Evolutionary conservation across 2,888 invertebrate genomes (phyloP), one percentile per base, ranked within the genome.

Genomic region (Drosophila rellima): DNA sequence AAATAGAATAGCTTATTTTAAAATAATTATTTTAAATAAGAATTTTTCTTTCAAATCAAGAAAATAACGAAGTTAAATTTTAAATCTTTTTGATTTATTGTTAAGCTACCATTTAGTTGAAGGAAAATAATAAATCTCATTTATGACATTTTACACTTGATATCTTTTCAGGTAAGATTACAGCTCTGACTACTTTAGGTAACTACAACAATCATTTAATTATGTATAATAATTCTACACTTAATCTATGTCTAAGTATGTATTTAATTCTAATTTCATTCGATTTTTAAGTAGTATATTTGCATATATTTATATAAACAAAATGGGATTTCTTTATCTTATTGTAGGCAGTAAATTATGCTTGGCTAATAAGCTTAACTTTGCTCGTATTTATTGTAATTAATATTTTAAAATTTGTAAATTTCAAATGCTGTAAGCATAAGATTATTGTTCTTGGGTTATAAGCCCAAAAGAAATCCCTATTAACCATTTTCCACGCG

Each of bases 91-190:
- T 2, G n/a, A 0, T 26, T 26, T 26, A 7, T 26, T 7, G 26
- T 2, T 26, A 26, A 8, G 7, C 7, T 13, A 33, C 13, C 5
- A 13, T 33, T 33, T 13, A 33, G 11, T 2, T 33, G 5, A 11
- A 31, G 2, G 3, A 13, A 35, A 35, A 13, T 2, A 35, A 6
- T 2, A 35, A n/a, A 35, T 35, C 20, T 42, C 20, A 42, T 20
- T 2, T 20, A 8, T 15, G 37, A n/a, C 8, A 15, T 20, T n/a
- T 20, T 18, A n/a, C 17, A 35, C 6, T n/a, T n/a, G 1, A 1
- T 33, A 50, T 37, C 26, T 11, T 79, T 80, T 2, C 77, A 82
- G 83, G 80, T 76, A 15, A 72, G 71, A 6, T 26, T 15, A 2
- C 11, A 47, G 6, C 7, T 55, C 10, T 13, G 18, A 29, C 2